These are phyloP conservation scores for Varanus komodoensis DNA, from an alignment of 2,113 vertebrate genomes.

Conservation along the genomic window DNA sequence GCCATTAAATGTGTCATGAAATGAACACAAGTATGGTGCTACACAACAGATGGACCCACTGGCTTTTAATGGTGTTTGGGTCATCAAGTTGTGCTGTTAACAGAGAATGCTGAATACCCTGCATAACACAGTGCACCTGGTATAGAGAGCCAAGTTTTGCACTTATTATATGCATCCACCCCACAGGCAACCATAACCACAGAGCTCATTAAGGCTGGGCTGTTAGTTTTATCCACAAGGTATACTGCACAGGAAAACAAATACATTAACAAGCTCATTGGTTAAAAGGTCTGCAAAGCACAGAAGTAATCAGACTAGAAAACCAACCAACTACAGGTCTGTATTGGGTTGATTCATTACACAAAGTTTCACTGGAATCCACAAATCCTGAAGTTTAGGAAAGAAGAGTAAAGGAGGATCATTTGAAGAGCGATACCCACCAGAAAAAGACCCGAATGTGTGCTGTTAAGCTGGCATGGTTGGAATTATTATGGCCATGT, in stretches of 20 bases:
- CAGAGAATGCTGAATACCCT: not conserved
- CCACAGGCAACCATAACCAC: not conserved
- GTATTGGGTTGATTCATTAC: not conserved
- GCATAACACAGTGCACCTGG: not conserved
- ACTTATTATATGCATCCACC: not conserved
- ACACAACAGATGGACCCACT: not conserved
- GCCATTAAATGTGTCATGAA: not conserved
- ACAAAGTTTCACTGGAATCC: not conserved
- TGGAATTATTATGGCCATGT: not conserved
- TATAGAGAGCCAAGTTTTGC: not conserved
- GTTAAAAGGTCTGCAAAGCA: not conserved
- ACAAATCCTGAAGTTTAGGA: conserved; percentile 6
- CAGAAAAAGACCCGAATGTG: not conserved
- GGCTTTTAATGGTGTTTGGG: not conserved
- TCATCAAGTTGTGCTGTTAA: not conserved
- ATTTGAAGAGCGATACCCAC: not conserved
- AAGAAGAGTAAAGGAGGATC: not conserved
- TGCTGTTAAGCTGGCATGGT: no score
- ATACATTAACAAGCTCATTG: not conserved
- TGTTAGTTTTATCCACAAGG: not conserved
- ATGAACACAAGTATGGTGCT: not conserved
- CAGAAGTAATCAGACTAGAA: not conserved
- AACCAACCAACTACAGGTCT: not conserved
- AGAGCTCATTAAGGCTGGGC: not conserved
- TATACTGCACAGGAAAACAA: not conserved